Evolutionary conservation across 2,888 invertebrate species (phyloP).

Genomic region (Amorpha juglandis): DNA sequence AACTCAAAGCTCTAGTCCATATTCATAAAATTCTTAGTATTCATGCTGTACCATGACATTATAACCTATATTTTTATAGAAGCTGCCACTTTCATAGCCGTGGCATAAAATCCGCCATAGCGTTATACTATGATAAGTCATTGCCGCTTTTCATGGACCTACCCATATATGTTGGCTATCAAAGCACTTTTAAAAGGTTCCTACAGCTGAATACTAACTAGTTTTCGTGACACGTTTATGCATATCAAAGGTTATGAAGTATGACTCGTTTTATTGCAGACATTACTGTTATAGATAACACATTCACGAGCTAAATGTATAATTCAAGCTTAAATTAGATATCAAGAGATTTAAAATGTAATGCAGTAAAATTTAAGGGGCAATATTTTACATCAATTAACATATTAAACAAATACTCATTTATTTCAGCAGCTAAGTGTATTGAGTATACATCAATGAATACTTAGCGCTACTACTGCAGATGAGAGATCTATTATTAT

Average conservation of each 20-base stretch:
- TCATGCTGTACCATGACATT: not conserved
- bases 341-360: not conserved
- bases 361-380: not conserved
- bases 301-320: not conserved
- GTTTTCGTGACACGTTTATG: constrained; percentile 22
- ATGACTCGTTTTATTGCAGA: not conserved
- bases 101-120: constrained; percentile 12
- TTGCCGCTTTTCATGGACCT: constrained; percentile 16
- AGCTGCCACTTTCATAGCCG: constrained; percentile 3
- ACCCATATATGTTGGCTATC: constrained; percentile 16
- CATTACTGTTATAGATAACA: constrained; percentile 10
- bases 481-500: too few relatives aligned
- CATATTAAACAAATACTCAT: not conserved
- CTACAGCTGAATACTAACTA: constrained; percentile 18
- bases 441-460: too few relatives aligned
- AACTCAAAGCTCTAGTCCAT: constrained; percentile 14
- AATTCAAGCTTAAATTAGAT: constrained; percentile 1
- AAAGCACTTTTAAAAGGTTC: constrained; percentile 22
- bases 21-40: constrained; percentile 14
- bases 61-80: constrained; percentile 20
- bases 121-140: constrained; percentile 12
- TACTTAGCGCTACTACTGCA: too few relatives aligned
- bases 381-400: not conserved
- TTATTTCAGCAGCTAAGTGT: too few relatives aligned
- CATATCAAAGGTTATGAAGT: not conserved